Evolutionary conservation across 2,113 vertebrate species (phyloP), one percentile per base, ranked within the genome.

Genomic region (Channa argus): DNA sequence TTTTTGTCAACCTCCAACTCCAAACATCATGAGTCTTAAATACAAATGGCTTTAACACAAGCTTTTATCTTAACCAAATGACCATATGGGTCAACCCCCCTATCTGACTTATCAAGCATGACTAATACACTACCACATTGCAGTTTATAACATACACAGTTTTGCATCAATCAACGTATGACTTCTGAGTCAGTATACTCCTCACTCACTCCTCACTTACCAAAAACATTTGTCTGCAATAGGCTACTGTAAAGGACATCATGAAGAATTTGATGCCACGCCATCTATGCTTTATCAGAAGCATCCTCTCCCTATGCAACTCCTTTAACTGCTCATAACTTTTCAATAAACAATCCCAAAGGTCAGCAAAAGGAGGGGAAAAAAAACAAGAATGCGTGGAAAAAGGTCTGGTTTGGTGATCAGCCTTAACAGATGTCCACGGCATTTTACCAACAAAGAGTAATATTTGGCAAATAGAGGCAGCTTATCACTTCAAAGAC

Each of bases 401-500:
- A 66, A 24, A 65, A 62, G 68, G 47, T 78, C 83, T 90, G 88
- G 13, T 89, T 90, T 81, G 64, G 80, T 79, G 63, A 86, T 93
- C 85, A 77, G 52, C 51, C 70, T 55, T 8, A 75, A 76, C 92
- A 89, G 88, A 92, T 79, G 87, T 86, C 62, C 53, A 53, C 8
- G 10, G 80, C 53, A 71, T 79, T 67, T 54, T 61, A 75, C 74
- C 14, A 24, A 68, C 50, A 64, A 61, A 54, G 62, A 66, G 63
- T 53, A 77, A 58, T 78, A 69, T 80, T 87, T 79, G 60, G 75
- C 63, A 88, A 91, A 89, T 86, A 73, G 86, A 84, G 75, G 76
- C 77, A 82, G 72, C 84, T 89, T 86, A 88, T 91, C 87, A 68
- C 72, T 76, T 74, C 73, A 87, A 89, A 81, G 69, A 64, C 67